Percentiles rank a stretch among this genome's conserved stretches.
Conservation (phyloP, 2,797 vertebrate genomes). For the Notolabrus celidotus region DNA sequence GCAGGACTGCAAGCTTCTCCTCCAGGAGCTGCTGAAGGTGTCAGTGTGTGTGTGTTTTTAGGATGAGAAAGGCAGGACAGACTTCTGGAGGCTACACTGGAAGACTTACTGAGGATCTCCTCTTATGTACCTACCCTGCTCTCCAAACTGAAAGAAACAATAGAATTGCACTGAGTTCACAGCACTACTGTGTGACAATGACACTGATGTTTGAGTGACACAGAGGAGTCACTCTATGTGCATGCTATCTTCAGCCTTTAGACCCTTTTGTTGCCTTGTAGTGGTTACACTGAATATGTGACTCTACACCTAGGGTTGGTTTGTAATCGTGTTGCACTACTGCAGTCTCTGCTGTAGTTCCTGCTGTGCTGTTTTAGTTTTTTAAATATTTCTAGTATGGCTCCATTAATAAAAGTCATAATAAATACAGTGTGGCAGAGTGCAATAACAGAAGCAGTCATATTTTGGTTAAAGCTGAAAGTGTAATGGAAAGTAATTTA, state of each 20-base stretch:
- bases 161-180: slow-evolving; percentile 11
- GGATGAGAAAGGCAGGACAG: not conserved
- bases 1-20: not conserved
- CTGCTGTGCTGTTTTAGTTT: too few relatives aligned
- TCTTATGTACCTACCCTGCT: slow-evolving; percentile 22
- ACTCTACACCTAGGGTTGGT: too few relatives aligned
- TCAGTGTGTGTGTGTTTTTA: not conserved
- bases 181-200: slow-evolving; percentile 10
- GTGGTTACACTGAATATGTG: too few relatives aligned
- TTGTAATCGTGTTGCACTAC: too few relatives aligned
- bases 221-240: not conserved
- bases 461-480: too few relatives aligned
- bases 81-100: slow-evolving; percentile 1
- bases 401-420: too few relatives aligned
- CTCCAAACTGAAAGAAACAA: not conserved
- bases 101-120: slow-evolving; percentile 27
- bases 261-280: too few relatives aligned
- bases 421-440: too few relatives aligned
- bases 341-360: too few relatives aligned
- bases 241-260: slow-evolving; percentile 5
- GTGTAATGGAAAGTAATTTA: too few relatives aligned
- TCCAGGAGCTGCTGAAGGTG: not conserved
- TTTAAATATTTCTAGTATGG: too few relatives aligned
- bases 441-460: too few relatives aligned
- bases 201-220: slow-evolving; percentile 26